Evolutionary conservation across 2,113 vertebrate genomes (phyloP).

Genomic region (Odontophorus gujanensis): DNA sequence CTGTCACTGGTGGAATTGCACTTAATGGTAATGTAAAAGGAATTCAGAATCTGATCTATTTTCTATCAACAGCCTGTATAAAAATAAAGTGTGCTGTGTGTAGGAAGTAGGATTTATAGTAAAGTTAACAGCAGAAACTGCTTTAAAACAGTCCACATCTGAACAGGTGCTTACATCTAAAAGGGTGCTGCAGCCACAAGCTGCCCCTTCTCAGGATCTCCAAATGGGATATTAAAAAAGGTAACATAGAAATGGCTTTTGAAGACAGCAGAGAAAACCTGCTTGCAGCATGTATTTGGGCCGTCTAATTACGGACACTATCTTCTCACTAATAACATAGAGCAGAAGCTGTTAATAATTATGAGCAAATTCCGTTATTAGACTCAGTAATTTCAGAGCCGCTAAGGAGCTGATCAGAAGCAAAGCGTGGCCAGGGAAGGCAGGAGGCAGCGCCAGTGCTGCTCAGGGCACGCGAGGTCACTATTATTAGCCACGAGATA

Average conservation of each 20-base stretch:
- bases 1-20: background rate
- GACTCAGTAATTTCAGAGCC: conserved; percentile 29
- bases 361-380: conserved; percentile 6
- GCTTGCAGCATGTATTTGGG: conserved; percentile 23
- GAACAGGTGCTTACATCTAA: background rate
- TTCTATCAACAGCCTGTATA: background rate
- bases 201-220: background rate
- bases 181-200: background rate
- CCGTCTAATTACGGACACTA: background rate
- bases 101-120: background rate
- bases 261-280: background rate
- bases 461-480: conserved; percentile 44
- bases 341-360: conserved; percentile 8
- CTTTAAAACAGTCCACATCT: background rate
- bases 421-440: background rate
- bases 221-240: background rate
- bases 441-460: conserved; percentile 39
- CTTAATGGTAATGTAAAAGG: accelerated
- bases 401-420: conserved; percentile 59
- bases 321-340: background rate
- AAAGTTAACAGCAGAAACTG: background rate
- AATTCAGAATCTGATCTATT: background rate
- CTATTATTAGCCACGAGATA: conserved; percentile 83
- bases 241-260: background rate
- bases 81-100: background rate